These are phyloP conservation scores for Colletes gigas DNA, from an alignment of 1,140 invertebrate species.

Conservation along the genomic window DNA sequence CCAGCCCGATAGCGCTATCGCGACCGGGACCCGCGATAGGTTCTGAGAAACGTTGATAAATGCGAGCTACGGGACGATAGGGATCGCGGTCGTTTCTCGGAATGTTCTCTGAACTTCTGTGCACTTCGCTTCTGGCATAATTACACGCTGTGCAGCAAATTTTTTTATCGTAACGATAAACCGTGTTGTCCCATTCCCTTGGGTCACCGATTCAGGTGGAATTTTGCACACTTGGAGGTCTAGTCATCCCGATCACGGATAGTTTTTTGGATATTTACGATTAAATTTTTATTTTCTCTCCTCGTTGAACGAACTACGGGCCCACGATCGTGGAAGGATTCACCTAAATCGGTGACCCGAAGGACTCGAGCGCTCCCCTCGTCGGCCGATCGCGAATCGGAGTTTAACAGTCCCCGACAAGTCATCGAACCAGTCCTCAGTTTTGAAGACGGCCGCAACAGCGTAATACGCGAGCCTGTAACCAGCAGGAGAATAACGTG, in stretches of 20 bases:
- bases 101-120: background rate
- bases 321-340: too few relatives aligned
- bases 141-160: background rate
- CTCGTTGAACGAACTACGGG: too few relatives aligned
- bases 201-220: too few relatives aligned
- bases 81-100: background rate
- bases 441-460: constrained; percentile 22
- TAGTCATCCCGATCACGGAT: too few relatives aligned
- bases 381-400: background rate
- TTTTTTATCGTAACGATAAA: background rate
- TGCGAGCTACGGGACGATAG: background rate
- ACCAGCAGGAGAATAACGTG: constrained; percentile 41
- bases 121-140: background rate
- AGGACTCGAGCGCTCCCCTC: too few relatives aligned
- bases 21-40: background rate
- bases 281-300: too few relatives aligned
- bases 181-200: too few relatives aligned
- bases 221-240: too few relatives aligned
- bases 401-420: background rate
- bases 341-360: too few relatives aligned
- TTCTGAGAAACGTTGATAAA: background rate
- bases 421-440: background rate
- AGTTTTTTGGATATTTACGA: too few relatives aligned
- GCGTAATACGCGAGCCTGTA: constrained; percentile 12
- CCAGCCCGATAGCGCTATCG: constrained; percentile 13